Base-by-base conservation (phyloP, 1,140 invertebrate genomes). In the Centruroides vittatus region DNA sequence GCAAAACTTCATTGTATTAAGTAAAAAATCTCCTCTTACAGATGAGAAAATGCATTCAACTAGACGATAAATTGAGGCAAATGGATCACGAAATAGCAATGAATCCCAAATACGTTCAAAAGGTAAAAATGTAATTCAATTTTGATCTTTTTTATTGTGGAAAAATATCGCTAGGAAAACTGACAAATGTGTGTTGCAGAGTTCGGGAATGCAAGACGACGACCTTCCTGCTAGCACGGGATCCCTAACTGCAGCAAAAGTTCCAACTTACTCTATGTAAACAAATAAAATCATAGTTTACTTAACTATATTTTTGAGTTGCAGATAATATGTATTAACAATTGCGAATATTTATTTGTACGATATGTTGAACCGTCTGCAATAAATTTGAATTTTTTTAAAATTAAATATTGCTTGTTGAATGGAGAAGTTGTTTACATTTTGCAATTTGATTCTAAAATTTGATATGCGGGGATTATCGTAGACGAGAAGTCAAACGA, bases 71-170 rank as follows among this genome's bases (percentile, higher is more conserved):
- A 71, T 82, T 97, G 58, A 82, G 85, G 67, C 82, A 85, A 70
- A 94, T 95, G 90, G 92, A 96, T 75, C 87, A 93, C 73, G 90
- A 94, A 70, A 93, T 96, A 56, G 83, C 89, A 71, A 81, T 92
- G 5, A 93, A 93, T 72, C 88, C 91, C 34, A 84, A 90, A 74
- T 89, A 84, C 75, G 82, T 88, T 52, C 83, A 86, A 67, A 88
- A 88, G 54, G 65, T 66, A 53, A 52, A 34, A 34, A 23, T 58
- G 10, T 41, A 36, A 48, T 34, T 36, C 9, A 60, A 51, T 35
- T 35, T 11, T 13, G 5, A 56, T 12, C 12, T n/a, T 13, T 36
- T 10, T 6, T 13, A 23, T 41, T 6, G 23, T 55, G 3, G 13
- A 41, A 35, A 47, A 56, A n/a, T 36, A 47, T 47, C 41, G 5